These are phyloP conservation scores for Potamilus streckersoni DNA, from an alignment of 1,140 invertebrate genomes.

Conservation along the genomic window DNA sequence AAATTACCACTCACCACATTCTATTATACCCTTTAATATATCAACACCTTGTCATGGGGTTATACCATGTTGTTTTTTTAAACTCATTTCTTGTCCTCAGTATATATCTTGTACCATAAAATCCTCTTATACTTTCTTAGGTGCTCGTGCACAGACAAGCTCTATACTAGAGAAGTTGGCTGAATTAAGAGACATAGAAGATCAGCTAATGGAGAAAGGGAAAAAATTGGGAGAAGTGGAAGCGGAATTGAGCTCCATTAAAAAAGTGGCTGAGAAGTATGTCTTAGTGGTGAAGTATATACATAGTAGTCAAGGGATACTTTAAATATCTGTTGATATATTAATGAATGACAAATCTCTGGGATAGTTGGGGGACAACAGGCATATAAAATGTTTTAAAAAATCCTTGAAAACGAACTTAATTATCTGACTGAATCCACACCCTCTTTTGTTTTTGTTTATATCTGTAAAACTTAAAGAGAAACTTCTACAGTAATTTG, in stretches of 20 bases:
- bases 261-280: slow-evolving; percentile 56
- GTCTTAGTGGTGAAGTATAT: neutral
- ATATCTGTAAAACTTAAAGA: too few species aligned
- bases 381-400: too few species aligned
- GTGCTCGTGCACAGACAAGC: slow-evolving; percentile 61
- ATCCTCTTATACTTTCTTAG: slow-evolving; percentile 34
- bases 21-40: neutral
- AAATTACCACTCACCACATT: neutral
- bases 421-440: too few species aligned
- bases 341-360: too few species aligned
- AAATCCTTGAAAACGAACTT: too few species aligned
- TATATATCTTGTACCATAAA: neutral
- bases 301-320: too few species aligned
- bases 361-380: too few species aligned
- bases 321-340: too few species aligned
- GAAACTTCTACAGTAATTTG: too few species aligned
- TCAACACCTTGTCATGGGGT: neutral
- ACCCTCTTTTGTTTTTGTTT: too few species aligned
- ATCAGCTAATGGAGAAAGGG: slow-evolving; percentile 48
- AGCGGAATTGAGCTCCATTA: slow-evolving; percentile 46
- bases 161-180: slow-evolving; percentile 61
- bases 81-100: neutral
- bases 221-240: slow-evolving; percentile 63
- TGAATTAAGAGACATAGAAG: slow-evolving; percentile 58
- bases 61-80: neutral